A percentile compares a stretch with the other conserved stretches of the same genome.
Evolutionary conservation across 2,797 vertebrate genomes (phyloP).

Genomic region (Acestrorhynchus altus): DNA sequence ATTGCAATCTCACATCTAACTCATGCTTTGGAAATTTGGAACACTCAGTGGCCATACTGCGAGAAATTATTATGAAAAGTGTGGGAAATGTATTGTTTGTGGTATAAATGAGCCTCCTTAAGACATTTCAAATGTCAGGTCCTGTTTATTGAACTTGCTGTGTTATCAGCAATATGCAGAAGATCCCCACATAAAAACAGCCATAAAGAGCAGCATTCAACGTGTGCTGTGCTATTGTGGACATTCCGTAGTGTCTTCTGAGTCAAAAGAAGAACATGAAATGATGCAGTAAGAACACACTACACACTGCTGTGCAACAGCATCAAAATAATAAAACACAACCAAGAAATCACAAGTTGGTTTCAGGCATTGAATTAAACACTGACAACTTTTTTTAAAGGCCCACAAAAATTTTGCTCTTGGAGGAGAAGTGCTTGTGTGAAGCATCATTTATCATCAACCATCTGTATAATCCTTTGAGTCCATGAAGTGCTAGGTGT

Average conservation of each 20-base stretch:
- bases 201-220: conserved; percentile 29
- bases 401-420: neutral
- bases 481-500: conserved; percentile 32
- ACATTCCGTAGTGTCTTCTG: conserved; percentile 40
- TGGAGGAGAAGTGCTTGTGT: neutral
- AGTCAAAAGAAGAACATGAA: conserved; percentile 50
- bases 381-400: conserved; percentile 10
- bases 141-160: conserved; percentile 43
- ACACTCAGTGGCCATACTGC: no score
- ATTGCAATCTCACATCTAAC: neutral
- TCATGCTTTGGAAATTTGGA: neutral
- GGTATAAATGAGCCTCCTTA: neutral
- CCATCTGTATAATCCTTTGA: conserved; percentile 14
- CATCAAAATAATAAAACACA: neutral
- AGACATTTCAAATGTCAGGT: conserved; percentile 45
- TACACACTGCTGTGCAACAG: neutral
- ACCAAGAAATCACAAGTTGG: neutral
- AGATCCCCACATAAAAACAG: conserved; percentile 39
- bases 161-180: conserved; percentile 60
- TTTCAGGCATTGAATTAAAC: conserved; percentile 20
- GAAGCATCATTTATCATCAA: conserved; percentile 17
- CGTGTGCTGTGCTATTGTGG: neutral
- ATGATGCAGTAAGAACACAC: conserved; percentile 39
- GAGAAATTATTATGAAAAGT: conserved; percentile 1
- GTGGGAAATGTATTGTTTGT: conserved; percentile 25